A percentile compares a stretch with the other conserved stretches of the same genome.
These are phyloP conservation scores for Metacarcinus magister DNA, from an alignment of 2,888 invertebrate genomes.

Conservation along the genomic window DNA sequence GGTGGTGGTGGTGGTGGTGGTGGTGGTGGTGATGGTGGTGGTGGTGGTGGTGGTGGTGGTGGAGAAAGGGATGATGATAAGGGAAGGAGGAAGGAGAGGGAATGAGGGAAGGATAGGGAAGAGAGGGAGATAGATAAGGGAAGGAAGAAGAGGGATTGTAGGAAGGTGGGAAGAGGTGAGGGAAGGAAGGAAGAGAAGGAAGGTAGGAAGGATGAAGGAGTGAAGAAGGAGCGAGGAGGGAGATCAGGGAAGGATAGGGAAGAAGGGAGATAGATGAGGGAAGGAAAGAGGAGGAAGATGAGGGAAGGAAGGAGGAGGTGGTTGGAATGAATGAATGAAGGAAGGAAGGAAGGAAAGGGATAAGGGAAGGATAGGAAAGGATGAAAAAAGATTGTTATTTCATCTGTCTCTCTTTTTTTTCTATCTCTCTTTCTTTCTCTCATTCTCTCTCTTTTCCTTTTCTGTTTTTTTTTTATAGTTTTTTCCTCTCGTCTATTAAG, in stretches of 20 bases:
- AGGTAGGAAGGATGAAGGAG: not conserved
- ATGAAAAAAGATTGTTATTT: no score
- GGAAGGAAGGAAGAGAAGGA: not conserved
- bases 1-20: not conserved
- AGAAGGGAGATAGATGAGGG: no score
- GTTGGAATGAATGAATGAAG: no score
- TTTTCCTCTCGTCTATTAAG: no score
- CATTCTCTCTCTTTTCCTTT: no score
- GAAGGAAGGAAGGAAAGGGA: no score
- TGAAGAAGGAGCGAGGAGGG: not conserved
- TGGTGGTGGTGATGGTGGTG: not conserved
- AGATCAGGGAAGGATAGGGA: not conserved
- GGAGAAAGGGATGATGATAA: not conserved
- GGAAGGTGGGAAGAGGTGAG: not conserved
- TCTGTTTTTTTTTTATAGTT: no score
- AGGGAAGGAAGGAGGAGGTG: no score
- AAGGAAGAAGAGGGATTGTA: not conserved
- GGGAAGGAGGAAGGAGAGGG: not conserved
- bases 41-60: not conserved
- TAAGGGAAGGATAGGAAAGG: no score
- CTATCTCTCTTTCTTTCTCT: no score
- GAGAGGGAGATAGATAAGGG: not conserved
- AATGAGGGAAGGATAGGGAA: not conserved
- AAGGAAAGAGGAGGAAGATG: no score
- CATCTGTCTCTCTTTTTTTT: no score